A percentile compares a stretch with the other conserved stretches of the same genome.
Conservation (phyloP, 2,113 vertebrate genomes). For the Tachysurus vachellii region DNA sequence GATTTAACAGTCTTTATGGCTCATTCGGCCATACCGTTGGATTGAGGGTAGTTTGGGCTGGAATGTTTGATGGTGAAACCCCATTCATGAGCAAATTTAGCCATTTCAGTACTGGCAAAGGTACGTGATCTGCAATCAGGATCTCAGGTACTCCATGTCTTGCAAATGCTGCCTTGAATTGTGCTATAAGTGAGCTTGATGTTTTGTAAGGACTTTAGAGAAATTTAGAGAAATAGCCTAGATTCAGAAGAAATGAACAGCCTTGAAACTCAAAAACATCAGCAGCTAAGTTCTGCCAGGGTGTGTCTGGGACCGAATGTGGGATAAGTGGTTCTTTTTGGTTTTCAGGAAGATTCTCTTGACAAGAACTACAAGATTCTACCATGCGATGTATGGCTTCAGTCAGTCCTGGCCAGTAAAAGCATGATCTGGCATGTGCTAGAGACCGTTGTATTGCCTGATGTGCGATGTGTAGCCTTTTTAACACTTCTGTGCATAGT, state of each 20-base stretch:
- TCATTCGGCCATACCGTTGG: no score
- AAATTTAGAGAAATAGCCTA: conserved; percentile 46
- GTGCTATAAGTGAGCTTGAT: neutral
- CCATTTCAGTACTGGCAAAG: conserved; percentile 33
- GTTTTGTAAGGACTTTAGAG: conserved; percentile 40
- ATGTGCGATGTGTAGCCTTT: neutral
- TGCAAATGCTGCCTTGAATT: conserved; percentile 34
- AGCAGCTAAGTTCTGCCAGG: neutral
- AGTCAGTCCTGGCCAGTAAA: no score
- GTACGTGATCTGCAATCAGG: conserved; percentile 39
- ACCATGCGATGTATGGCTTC: neutral
- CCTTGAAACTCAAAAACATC: neutral
- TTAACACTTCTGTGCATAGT: neutral
- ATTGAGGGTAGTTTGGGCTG: no score
- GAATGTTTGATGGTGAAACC: no score
- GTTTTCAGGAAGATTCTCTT: no score
- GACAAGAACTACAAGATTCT: neutral
- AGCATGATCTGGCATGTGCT: neutral
- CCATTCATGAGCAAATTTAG: conserved; percentile 1
- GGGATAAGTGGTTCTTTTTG: neutral
- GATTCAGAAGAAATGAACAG: conserved; percentile 13
- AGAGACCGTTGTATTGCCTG: neutral
- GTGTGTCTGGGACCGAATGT: neutral
- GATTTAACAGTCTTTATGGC: no score
- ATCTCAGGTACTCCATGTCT: conserved; percentile 25